Evolutionary conservation across 23 tunicate genomes (phyloP), one percentile per base, ranked within the genome.

Genomic region (Oikopleura dioica): DNA sequence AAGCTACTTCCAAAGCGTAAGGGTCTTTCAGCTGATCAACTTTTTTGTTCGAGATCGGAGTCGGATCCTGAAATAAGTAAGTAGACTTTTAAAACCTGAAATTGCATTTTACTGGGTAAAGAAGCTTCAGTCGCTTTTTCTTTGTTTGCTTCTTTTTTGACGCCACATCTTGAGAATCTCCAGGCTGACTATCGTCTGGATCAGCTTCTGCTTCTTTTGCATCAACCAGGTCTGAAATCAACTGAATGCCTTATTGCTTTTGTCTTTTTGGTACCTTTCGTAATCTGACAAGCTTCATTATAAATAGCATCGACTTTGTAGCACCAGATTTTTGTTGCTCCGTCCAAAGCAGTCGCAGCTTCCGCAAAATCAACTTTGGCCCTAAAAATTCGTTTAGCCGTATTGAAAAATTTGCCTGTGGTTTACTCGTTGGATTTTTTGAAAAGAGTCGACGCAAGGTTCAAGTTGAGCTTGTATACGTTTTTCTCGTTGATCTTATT

Each of bases 131-230:
- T n/a, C n/a, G n/a, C n/a, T n/a, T n/a, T n/a, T n/a, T n/a, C n/a
- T n/a, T n/a, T n/a, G n/a, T n/a, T n/a, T n/a, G n/a, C n/a, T n/a
- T n/a, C n/a, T n/a, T n/a, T n/a, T n/a, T n/a, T n/a, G n/a, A n/a
- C n/a, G n/a, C n/a, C n/a, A n/a, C n/a, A n/a, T n/a, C n/a, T n/a
- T n/a, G n/a, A n/a, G n/a, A n/a, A n/a, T n/a, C n/a, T n/a, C n/a
- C n/a, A n/a, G n/a, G n/a, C n/a, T n/a, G n/a, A n/a, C n/a, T n/a
- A n/a, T n/a, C n/a, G 32, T 63, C 72, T 4, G 72, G 72, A 24
- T 23, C 72, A 31, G 16, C 72, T 63, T 63, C 72, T 23, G 33
- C 72, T 2, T 23, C 30, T 63, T 63, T 63, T 63, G 72, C 72
- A 2, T 63, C 72, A 28, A 63, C 26, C 72, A 63, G 26, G 26